Evolutionary conservation across 1,140 invertebrate genomes (phyloP).

Genomic region (Ephestia elutella): DNA sequence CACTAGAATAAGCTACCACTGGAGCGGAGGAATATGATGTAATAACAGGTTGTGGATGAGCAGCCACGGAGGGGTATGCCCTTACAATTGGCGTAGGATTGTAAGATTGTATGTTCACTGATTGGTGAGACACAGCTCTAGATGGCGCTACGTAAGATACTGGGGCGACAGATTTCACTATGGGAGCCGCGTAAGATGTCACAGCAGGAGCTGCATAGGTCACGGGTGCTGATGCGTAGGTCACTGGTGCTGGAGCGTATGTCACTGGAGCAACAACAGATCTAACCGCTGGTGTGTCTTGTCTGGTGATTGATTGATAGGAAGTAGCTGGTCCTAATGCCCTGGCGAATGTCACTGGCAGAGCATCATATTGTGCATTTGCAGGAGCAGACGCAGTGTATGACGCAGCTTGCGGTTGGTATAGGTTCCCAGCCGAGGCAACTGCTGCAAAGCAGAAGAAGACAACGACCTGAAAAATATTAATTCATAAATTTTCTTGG

Average conservation of each 20-base stretch:
- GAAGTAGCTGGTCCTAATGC: slow-evolving; percentile 4
- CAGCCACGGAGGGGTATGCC: background rate
- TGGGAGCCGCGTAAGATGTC: slow-evolving; percentile 19
- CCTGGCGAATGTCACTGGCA: background rate
- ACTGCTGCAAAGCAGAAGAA: slow-evolving; percentile 50
- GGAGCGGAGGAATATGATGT: background rate
- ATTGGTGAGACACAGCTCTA: background rate
- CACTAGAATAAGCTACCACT: slow-evolving; percentile 13
- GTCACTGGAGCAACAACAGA: background rate
- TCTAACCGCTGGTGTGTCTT: slow-evolving; percentile 2
- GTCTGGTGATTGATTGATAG: slow-evolving; percentile 18
- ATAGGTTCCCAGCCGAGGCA: slow-evolving; percentile 48
- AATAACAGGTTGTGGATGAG: background rate
- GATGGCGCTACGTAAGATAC: background rate
- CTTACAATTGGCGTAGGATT: background rate
- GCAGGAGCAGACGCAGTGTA: background rate
- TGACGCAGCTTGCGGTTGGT: background rate
- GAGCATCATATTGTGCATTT: background rate
- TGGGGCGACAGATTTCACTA: slow-evolving; percentile 7
- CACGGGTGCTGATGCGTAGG: background rate
- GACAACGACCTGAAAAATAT: slow-evolving; percentile 33
- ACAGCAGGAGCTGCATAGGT: slow-evolving; percentile 23
- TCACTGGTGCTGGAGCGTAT: background rate
- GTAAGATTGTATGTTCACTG: background rate
- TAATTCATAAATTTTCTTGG: background rate